Evolutionary conservation across 2,888 invertebrate species (phyloP).

Genomic region (Panzeria rudis): DNA sequence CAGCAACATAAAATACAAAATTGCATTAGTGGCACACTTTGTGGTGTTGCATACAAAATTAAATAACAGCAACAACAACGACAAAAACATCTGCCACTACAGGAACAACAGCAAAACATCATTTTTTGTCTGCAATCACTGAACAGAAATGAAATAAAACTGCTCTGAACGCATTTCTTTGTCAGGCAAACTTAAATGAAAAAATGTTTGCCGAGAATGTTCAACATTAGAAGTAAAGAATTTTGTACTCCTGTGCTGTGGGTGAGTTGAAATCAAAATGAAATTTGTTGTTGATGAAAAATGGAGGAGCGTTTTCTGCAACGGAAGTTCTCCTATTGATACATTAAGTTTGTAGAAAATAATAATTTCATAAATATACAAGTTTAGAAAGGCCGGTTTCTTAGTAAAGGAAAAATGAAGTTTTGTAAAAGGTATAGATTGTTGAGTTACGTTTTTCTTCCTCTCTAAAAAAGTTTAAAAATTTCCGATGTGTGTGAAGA

Average conservation of each 20-base stretch:
- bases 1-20: conserved; percentile 56
- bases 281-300: not conserved
- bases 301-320: not conserved
- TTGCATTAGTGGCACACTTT: conserved; percentile 72
- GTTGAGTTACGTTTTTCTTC: too few relatives aligned
- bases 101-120: conserved; percentile 7
- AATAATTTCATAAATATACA: too few relatives aligned
- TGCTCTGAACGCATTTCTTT: not conserved
- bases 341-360: too few relatives aligned
- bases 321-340: not conserved
- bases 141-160: not conserved
- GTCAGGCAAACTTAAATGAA: not conserved
- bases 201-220: not conserved
- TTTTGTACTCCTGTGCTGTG: not conserved
- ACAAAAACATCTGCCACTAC: not conserved
- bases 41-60: conserved; percentile 67
- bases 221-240: not conserved
- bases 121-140: not conserved
- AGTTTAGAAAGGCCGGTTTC: too few relatives aligned
- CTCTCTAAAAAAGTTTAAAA: too few relatives aligned
- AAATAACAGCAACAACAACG: not conserved
- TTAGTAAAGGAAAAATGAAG: too few relatives aligned
- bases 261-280: not conserved
- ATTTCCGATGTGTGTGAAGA: too few relatives aligned
- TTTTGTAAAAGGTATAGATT: too few relatives aligned